phyloP scores from a whole-genome alignment of 2,113 vertebrate genomes.

The Prietella phreatophila region DNA sequence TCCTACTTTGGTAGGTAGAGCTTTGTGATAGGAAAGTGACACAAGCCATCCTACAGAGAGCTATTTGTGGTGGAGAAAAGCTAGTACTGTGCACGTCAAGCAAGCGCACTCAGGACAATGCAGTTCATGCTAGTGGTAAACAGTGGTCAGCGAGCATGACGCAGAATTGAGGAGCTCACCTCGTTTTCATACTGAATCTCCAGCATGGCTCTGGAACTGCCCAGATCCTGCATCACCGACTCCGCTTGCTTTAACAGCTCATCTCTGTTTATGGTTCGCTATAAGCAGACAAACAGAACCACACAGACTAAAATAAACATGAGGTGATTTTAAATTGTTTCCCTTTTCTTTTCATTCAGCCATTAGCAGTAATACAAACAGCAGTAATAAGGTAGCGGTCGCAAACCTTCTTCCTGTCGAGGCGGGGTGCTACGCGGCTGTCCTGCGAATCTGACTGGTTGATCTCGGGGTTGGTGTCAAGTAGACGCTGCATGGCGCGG shows the following conservation, averaged over 20 bases:
- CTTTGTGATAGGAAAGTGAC: not conserved
- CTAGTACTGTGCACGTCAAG: not conserved
- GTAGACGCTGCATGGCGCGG: conserved; percentile 94
- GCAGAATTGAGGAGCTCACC: conserved; percentile 71
- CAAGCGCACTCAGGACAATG: not conserved
- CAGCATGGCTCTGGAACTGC: conserved; percentile 97
- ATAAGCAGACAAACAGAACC: conserved; percentile 42
- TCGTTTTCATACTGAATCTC: conserved; percentile 99
- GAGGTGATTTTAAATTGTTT: too few species aligned
- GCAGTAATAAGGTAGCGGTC: not conserved
- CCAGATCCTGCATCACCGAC: conserved; percentile 98
- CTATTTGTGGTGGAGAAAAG: not conserved
- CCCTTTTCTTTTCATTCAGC: not conserved
- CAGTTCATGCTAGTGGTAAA: not conserved
- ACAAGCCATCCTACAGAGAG: not conserved
- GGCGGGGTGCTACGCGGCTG: conserved; percentile 94
- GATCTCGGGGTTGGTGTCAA: conserved; percentile 98
- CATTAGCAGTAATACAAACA: not conserved
- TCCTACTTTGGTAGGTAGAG: not conserved
- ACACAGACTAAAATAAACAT: too few species aligned
- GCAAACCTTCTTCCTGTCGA: conserved; percentile 95
- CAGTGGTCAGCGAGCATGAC: not conserved
- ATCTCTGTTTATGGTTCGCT: conserved; percentile 98
- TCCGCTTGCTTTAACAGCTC: conserved; percentile 97
- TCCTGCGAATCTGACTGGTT: conserved; percentile 99